A percentile compares a stretch with the other conserved stretches of the same genome.
Conservation (phyloP, 2,113 vertebrate species). For the Chelonoidis abingdonii region DNA sequence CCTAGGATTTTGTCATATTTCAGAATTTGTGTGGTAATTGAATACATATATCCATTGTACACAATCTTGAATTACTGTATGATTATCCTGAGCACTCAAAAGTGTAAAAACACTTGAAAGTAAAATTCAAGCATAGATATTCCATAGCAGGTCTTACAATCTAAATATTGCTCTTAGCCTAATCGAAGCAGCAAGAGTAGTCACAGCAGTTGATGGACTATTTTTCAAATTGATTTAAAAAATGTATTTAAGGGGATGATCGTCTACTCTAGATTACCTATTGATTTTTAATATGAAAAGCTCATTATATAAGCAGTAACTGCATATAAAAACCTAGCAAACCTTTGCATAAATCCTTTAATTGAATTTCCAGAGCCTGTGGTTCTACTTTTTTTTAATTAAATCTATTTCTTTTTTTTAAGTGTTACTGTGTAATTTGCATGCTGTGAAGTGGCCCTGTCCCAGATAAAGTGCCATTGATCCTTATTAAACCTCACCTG, state of each 20-base stretch:
- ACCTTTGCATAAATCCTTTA: slow-evolving; percentile 99
- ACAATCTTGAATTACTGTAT: slow-evolving; percentile 75
- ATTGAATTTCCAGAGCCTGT: slow-evolving; percentile 99
- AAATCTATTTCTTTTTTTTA: slow-evolving; percentile 97
- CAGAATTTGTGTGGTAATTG: slow-evolving; percentile 62
- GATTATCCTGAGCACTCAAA: slow-evolving; percentile 76
- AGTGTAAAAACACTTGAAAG: slow-evolving; percentile 79
- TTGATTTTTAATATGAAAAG: slow-evolving; percentile 99
- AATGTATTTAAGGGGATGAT: slow-evolving; percentile 99
- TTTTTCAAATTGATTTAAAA: slow-evolving; percentile 99
- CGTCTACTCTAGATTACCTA: slow-evolving; percentile 98
- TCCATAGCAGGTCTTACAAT: slow-evolving; percentile 84
- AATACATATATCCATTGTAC: slow-evolving; percentile 83
- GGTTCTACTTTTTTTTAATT: slow-evolving; percentile 99
- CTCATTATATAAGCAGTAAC: slow-evolving; percentile 99
- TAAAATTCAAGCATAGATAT: slow-evolving; percentile 82
- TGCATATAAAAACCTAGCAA: slow-evolving; percentile 98
- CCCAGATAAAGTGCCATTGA: slow-evolving; percentile 99
- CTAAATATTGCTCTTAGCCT: slow-evolving; percentile 90
- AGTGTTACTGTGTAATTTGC: slow-evolving; percentile 99
- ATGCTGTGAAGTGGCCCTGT: slow-evolving; percentile 96
- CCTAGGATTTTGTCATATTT: background rate
- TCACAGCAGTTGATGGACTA: slow-evolving; percentile 98
- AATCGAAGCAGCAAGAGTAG: slow-evolving; percentile 90
- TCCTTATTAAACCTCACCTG: slow-evolving; percentile 99